These are phyloP conservation scores for Discoglossus pictus DNA, from an alignment of 2,797 vertebrate species.

Conservation along the genomic window DNA sequence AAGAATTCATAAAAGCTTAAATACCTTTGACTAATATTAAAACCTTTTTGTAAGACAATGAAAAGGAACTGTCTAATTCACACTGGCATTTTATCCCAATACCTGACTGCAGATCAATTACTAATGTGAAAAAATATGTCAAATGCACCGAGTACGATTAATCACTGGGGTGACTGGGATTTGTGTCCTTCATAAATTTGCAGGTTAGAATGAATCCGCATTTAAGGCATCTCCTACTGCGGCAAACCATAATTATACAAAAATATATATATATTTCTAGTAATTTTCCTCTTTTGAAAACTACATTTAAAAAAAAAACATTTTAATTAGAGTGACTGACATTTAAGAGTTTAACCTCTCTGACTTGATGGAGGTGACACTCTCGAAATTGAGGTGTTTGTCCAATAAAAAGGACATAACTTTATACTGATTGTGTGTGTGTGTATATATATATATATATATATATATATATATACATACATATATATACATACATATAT, in stretches of 20 bases:
- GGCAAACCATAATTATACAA: constrained; percentile 32
- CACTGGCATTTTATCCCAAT: constrained; percentile 37
- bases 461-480: too few relatives aligned
- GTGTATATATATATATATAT: too few relatives aligned
- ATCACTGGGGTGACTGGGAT: constrained; percentile 37
- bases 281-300: not conserved
- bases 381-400: too few relatives aligned
- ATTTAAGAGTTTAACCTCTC: not conserved
- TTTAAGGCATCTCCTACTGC: not conserved
- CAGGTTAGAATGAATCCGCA: constrained; percentile 10
- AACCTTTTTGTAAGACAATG: constrained; percentile 48
- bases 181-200: constrained; percentile 41
- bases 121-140: constrained; percentile 40
- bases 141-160: constrained; percentile 43
- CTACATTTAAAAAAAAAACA: not conserved
- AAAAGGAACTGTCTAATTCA: constrained; percentile 49
- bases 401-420: too few relatives aligned
- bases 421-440: too few relatives aligned
- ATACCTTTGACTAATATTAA: constrained; percentile 47
- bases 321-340: not conserved
- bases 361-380: too few relatives aligned
- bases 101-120: constrained; percentile 44
- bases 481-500: too few relatives aligned
- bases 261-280: constrained; percentile 19
- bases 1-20: constrained; percentile 40